Conservation (phyloP, 2,113 vertebrate species). For the Pachyramphus minor region DNA sequence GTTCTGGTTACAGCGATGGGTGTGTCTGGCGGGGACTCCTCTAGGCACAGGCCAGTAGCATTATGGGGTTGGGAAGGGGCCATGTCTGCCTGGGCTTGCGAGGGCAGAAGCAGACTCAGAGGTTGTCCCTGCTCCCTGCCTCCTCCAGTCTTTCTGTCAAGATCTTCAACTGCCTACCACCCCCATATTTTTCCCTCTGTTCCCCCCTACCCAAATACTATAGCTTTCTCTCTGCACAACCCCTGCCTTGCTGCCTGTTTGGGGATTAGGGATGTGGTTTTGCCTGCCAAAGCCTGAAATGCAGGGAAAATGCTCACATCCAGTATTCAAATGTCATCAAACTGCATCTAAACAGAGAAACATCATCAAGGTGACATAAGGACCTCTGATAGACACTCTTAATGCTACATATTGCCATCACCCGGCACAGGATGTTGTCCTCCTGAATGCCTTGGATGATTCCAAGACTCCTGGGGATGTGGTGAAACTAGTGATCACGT, state of each 20-base stretch:
- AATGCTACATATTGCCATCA: fast-evolving
- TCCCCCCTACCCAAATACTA: neutral
- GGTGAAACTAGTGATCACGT: neutral
- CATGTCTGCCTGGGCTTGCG: neutral
- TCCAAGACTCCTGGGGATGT: neutral
- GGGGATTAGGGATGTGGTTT: neutral
- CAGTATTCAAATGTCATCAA: neutral
- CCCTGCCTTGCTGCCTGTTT: neutral
- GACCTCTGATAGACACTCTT: neutral
- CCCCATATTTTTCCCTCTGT: neutral
- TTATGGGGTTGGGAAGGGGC: constrained; percentile 51
- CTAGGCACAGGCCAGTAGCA: constrained; percentile 27
- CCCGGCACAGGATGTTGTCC: neutral
- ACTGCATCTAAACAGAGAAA: neutral
- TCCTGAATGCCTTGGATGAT: neutral
- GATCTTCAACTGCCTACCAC: neutral
- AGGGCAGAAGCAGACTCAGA: neutral
- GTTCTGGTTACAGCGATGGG: constrained; percentile 42
- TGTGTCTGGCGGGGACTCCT: constrained; percentile 57
- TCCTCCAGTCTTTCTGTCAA: neutral
- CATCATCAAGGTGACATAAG: neutral
- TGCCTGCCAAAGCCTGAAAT: neutral
- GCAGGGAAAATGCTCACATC: neutral
- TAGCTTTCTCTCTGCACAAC: neutral
- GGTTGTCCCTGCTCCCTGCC: neutral